These are phyloP conservation scores for Selene dorsalis DNA, from an alignment of 2,797 vertebrate genomes.

Conservation along the genomic window DNA sequence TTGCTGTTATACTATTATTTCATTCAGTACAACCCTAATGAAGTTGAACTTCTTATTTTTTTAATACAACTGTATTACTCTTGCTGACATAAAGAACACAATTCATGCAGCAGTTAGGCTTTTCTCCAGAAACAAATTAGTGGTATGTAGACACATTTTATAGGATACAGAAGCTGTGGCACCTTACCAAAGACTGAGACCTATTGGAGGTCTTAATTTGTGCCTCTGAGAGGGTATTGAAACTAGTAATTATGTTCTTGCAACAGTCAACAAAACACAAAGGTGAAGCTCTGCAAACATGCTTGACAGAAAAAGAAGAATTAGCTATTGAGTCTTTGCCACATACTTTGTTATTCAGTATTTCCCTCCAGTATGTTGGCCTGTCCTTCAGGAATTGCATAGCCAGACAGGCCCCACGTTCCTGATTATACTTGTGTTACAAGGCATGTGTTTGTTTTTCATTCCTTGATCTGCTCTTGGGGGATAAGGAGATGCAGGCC, in stretches of 20 bases:
- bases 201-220: neutral
- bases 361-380: conserved; percentile 33
- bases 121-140: neutral
- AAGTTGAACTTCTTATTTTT: neutral
- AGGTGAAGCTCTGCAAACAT: neutral
- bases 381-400: conserved; percentile 42
- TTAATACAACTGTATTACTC: neutral
- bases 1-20: neutral
- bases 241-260: neutral
- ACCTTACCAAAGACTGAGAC: neutral
- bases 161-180: neutral
- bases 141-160: neutral
- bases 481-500: conserved; percentile 67
- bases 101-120: neutral
- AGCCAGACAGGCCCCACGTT: conserved; percentile 27
- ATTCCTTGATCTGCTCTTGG: conserved; percentile 68
- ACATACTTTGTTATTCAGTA: conserved; percentile 20
- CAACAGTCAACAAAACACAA: neutral
- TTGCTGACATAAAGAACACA: neutral
- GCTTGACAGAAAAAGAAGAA: neutral
- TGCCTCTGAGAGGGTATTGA: neutral
- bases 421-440: conserved; percentile 55
- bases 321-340: conserved; percentile 19
- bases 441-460: conserved; percentile 58
- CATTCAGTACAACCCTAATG: neutral